Percentiles rank a stretch among this genome's conserved stretches.
These are phyloP conservation scores for Apus apus DNA, from an alignment of 2,113 vertebrate genomes.

Conservation along the genomic window DNA sequence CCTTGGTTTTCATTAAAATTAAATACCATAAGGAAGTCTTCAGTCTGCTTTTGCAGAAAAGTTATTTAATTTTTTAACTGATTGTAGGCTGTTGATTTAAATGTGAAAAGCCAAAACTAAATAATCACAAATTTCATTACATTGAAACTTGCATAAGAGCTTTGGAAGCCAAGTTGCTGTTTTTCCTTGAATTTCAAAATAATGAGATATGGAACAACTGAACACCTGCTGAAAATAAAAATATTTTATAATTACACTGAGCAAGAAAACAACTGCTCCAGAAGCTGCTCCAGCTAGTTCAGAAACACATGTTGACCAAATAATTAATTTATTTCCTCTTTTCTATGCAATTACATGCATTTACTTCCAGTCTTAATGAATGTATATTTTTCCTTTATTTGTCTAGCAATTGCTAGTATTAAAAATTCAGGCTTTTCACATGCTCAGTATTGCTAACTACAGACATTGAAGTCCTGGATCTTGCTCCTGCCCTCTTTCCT, in stretches of 20 bases:
- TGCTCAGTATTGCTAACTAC: neutral
- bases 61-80: neutral
- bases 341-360: neutral
- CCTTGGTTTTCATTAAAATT: neutral
- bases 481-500: neutral
- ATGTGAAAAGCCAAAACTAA: neutral
- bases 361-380: neutral
- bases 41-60: neutral
- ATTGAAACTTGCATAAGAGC: neutral
- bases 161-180: slow-evolving; percentile 9
- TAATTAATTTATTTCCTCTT: neutral
- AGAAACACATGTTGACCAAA: neutral
- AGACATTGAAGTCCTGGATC: neutral
- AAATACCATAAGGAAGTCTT: neutral
- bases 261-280: neutral
- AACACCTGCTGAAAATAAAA: slow-evolving; percentile 48
- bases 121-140: neutral
- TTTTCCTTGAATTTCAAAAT: slow-evolving; percentile 31
- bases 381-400: neutral
- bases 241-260: neutral
- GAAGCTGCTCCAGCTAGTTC: neutral
- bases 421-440: neutral
- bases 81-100: neutral
- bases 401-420: neutral
- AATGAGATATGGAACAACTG: neutral